A percentile compares a stretch with the other conserved stretches of the same genome.
Evolutionary conservation across 92 coral and sea anemone species (phyloP).

Genomic region (Chrysogorgia sp.): DNA sequence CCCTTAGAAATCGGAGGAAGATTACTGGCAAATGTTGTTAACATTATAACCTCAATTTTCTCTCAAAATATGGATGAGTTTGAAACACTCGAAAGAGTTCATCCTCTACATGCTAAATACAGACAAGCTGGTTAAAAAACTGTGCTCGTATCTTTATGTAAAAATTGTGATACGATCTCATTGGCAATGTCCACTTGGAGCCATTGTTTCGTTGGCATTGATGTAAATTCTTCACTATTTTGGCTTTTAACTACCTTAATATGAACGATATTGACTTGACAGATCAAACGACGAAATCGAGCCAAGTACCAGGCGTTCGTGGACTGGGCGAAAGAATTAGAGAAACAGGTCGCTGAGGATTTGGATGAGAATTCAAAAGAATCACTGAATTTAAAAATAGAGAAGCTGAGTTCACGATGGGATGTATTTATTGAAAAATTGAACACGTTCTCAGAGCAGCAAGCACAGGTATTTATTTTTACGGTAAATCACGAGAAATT

Average conservation of each 20-base stretch:
- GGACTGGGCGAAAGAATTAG: constrained; percentile 34
- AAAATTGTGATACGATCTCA: no score
- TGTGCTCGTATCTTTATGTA: no score
- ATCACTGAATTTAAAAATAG: background rate
- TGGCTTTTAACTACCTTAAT: background rate
- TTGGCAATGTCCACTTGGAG: no score
- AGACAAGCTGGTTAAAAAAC: no score
- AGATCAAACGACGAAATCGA: constrained; percentile 26
- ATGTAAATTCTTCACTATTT: background rate
- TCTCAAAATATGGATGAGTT: no score
- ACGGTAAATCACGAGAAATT: no score
- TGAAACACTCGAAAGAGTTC: no score
- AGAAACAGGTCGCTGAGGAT: constrained; percentile 9
- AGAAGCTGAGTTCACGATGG: constrained; percentile 16
- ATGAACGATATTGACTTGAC: background rate
- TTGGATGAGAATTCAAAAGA: constrained; percentile 31
- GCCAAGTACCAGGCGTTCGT: constrained; percentile 41
- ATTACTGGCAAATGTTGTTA: no score
- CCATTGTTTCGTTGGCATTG: no score
- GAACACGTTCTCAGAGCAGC: constrained; percentile 13
- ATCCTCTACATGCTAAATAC: no score
- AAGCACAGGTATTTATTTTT: constrained; percentile 19
- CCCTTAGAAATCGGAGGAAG: no score
- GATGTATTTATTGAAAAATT: constrained; percentile 14
- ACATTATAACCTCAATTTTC: no score